Conservation (phyloP, 2,113 vertebrate species). For the Nesogale talazaci region DNA sequence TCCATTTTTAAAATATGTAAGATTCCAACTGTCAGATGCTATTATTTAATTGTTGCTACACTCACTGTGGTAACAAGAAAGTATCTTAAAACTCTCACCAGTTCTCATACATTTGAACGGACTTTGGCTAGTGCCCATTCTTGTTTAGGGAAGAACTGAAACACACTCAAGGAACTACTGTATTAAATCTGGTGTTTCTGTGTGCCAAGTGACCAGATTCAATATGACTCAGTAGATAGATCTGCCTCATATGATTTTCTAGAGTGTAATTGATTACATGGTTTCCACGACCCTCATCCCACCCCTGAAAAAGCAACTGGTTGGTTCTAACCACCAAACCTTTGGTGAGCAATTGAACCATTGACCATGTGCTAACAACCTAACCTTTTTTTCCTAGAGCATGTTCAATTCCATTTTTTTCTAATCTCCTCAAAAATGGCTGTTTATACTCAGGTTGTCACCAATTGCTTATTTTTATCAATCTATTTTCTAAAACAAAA, state of each 20-base stretch:
- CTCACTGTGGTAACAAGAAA: conserved; percentile 16
- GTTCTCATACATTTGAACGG: background rate
- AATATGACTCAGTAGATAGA: too few species aligned
- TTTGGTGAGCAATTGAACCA: too few species aligned
- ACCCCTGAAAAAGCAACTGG: too few species aligned
- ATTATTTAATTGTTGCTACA: background rate
- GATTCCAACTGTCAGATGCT: background rate
- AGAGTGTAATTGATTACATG: background rate
- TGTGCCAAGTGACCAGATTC: too few species aligned
- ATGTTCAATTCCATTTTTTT: conserved; percentile 31
- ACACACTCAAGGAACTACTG: background rate
- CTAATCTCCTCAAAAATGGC: background rate
- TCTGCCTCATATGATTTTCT: too few species aligned
- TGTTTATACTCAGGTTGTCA: background rate
- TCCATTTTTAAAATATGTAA: background rate
- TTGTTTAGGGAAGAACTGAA: conserved; percentile 10
- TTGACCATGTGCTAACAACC: too few species aligned
- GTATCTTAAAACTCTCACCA: background rate
- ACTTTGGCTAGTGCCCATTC: background rate
- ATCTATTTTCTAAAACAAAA: conserved; percentile 1
- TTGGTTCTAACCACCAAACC: too few species aligned
- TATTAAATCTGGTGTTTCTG: too few species aligned
- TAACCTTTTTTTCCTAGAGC: too few species aligned
- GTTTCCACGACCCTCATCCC: background rate
- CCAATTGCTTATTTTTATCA: conserved; percentile 4